Conservation (phyloP, 2,797 vertebrate species). For the Karalla daura region DNA sequence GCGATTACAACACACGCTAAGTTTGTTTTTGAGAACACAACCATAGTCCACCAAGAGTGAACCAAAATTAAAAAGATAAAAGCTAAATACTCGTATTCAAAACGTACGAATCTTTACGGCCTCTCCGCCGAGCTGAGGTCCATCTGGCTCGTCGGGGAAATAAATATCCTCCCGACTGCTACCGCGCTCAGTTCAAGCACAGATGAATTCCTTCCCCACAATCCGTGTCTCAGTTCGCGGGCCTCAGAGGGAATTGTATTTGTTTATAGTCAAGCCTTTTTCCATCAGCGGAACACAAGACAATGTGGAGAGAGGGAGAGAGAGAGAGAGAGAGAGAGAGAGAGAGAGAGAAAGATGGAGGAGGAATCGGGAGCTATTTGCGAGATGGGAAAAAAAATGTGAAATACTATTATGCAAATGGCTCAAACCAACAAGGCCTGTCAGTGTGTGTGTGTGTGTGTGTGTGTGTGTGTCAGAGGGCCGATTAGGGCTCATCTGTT, state of each 20-base stretch:
- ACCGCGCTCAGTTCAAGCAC: conserved; percentile 83
- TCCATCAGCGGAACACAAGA: conserved; percentile 81
- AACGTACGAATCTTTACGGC: conserved; percentile 16
- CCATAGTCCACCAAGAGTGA: no score
- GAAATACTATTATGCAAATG: conserved; percentile 99
- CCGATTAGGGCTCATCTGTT: conserved; percentile 99
- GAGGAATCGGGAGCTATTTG: conserved; percentile 70
- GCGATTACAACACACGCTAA: no score
- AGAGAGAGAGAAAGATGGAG: conserved; percentile 45
- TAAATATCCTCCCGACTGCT: conserved; percentile 53
- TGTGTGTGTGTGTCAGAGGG: conserved; percentile 61
- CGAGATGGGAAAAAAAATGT: conserved; percentile 79
- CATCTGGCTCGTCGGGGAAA: conserved; percentile 42
- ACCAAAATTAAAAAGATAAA: no score
- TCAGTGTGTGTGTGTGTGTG: conserved; percentile 19
- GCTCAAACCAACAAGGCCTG: conserved; percentile 82
- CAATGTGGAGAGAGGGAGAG: conserved; percentile 66
- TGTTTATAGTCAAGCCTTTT: conserved; percentile 94
- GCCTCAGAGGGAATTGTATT: conserved; percentile 91
- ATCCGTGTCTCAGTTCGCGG: conserved; percentile 86
- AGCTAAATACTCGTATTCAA: conserved; percentile 12
- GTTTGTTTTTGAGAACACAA: no score
- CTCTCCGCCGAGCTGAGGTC: conserved; percentile 27
- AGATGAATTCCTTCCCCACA: conserved; percentile 92
- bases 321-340: no score